phyloP scores from a whole-genome alignment of 2,113 vertebrate species.

The Paradisaea rubra region DNA sequence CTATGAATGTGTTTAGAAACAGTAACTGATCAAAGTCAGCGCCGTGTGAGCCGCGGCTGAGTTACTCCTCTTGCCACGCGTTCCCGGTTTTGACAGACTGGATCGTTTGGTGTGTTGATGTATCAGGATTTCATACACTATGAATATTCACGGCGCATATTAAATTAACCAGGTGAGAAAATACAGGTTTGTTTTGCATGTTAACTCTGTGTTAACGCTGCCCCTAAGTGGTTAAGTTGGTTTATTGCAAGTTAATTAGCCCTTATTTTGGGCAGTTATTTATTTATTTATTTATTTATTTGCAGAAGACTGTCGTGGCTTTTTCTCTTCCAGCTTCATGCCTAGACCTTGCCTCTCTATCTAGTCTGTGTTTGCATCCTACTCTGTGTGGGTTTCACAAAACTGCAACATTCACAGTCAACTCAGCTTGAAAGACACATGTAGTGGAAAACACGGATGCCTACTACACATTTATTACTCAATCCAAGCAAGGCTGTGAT shows the following conservation, averaged over 20 bases:
- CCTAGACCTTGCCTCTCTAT: background rate
- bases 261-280: slow-evolving; percentile 8
- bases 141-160: slow-evolving; percentile 44
- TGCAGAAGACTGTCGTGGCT: background rate
- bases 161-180: slow-evolving; percentile 60
- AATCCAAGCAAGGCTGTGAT: background rate
- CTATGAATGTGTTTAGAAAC: background rate
- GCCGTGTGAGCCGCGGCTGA: background rate
- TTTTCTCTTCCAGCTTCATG: background rate
- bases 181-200: slow-evolving; percentile 44
- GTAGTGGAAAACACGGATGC: background rate
- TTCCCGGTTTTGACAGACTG: slow-evolving; percentile 6
- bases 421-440: background rate
- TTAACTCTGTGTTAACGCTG: slow-evolving; percentile 65
- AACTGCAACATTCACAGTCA: background rate
- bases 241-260: slow-evolving; percentile 73
- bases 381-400: background rate
- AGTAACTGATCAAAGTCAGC: background rate
- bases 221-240: slow-evolving; percentile 65
- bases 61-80: background rate
- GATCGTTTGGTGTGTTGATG: background rate
- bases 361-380: background rate
- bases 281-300: slow-evolving; percentile 46
- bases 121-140: background rate
- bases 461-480: slow-evolving; percentile 3